phyloP scores from a whole-genome alignment of 2,797 vertebrate genomes.

The Dicrostonyx torquatus region DNA sequence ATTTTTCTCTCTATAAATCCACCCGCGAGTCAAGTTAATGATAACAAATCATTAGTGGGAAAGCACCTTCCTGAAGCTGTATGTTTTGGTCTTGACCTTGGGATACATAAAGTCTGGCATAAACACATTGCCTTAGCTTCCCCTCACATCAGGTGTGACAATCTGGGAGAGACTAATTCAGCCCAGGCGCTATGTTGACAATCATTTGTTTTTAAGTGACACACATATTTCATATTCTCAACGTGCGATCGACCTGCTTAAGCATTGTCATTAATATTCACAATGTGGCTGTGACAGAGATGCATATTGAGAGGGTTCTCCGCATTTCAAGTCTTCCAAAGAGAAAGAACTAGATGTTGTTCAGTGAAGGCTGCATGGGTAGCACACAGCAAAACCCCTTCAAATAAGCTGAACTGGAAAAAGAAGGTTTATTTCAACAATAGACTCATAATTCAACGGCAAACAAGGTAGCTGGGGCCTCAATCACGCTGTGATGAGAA shows the following conservation, averaged over 20 bases:
- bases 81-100: slow-evolving; percentile 49
- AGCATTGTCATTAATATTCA: slow-evolving; percentile 84
- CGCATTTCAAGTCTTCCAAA: slow-evolving; percentile 72
- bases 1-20: slow-evolving; percentile 62
- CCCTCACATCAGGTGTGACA: slow-evolving; percentile 57
- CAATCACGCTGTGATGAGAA: background rate
- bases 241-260: slow-evolving; percentile 73
- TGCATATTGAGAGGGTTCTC: slow-evolving; percentile 67
- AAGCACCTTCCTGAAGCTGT: slow-evolving; percentile 29
- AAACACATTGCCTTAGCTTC: background rate
- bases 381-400: slow-evolving; percentile 6
- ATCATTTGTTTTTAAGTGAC: slow-evolving; percentile 84
- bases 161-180: slow-evolving; percentile 79
- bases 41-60: slow-evolving; percentile 65
- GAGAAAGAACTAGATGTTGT: background rate
- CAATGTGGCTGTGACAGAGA: slow-evolving; percentile 65
- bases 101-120: background rate
- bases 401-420: background rate
- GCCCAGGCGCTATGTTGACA: slow-evolving; percentile 77
- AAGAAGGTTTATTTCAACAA: background rate
- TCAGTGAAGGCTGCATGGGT: background rate
- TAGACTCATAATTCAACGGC: background rate
- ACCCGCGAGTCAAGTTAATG: slow-evolving; percentile 49
- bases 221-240: slow-evolving; percentile 81
- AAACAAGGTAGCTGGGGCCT: background rate